phyloP scores from a whole-genome alignment of 2,113 vertebrate genomes.

The Actinemys pallida region DNA sequence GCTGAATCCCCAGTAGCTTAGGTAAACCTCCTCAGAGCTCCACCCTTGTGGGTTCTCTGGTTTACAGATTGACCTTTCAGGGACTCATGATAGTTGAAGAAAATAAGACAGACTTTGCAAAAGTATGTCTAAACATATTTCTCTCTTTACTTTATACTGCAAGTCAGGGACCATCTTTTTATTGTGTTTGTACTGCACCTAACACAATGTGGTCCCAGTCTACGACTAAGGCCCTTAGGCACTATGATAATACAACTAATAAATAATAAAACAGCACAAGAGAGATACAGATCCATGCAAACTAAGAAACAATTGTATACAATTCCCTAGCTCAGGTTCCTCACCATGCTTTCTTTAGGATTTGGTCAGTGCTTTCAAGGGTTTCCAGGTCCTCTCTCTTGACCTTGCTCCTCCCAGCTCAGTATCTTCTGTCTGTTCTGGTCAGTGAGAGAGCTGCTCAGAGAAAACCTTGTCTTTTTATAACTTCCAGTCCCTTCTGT shows the following conservation, averaged over 20 bases:
- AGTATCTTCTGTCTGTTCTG: no score
- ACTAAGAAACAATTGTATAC: neutral
- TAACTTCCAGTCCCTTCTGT: neutral
- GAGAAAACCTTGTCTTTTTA: neutral
- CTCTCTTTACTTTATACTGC: neutral
- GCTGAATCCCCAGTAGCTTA: neutral
- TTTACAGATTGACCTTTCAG: neutral
- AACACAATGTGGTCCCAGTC: neutral
- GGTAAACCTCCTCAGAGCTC: neutral
- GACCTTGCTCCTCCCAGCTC: no score
- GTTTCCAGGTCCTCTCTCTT: no score
- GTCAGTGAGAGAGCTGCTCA: neutral
- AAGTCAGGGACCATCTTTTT: neutral
- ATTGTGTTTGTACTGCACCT: neutral
- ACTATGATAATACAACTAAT: neutral
- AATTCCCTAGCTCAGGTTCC: neutral
- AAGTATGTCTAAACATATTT: neutral
- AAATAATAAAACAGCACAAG: neutral
- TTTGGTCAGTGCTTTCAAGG: no score
- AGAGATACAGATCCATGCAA: neutral
- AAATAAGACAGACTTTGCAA: neutral
- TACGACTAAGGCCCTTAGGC: neutral
- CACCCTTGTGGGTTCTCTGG: neutral
- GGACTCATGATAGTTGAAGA: neutral
- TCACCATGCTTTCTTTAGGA: neutral